phyloP scores from a whole-genome alignment of 2,797 vertebrate genomes.

The Lacerta agilis region DNA sequence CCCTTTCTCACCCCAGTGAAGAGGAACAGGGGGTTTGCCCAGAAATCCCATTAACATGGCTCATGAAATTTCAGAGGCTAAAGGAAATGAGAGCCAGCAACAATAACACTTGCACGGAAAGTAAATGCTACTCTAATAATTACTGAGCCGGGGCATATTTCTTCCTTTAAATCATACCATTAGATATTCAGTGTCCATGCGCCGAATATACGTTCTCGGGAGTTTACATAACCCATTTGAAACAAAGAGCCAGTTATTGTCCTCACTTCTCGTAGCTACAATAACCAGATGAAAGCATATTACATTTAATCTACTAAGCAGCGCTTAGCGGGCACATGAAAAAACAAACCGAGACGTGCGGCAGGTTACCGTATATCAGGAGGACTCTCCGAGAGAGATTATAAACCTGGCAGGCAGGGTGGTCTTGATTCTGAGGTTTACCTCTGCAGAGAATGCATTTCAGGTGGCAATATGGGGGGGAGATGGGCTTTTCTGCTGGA shows the following conservation, averaged over 20 bases:
- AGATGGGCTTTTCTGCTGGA: background rate
- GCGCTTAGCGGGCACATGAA: background rate
- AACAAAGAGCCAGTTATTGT: constrained; percentile 31
- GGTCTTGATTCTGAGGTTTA: background rate
- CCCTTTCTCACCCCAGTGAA: constrained; percentile 25
- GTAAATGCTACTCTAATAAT: background rate
- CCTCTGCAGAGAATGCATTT: constrained; percentile 17
- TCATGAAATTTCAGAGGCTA: constrained; percentile 36
- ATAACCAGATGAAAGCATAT: constrained; percentile 12
- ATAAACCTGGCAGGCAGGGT: fast-evolving
- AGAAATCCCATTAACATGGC: background rate
- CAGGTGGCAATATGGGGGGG: background rate
- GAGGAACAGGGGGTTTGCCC: background rate
- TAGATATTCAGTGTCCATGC: constrained; percentile 16
- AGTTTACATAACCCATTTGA: constrained; percentile 20
- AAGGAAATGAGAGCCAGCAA: constrained; percentile 16
- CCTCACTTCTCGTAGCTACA: background rate
- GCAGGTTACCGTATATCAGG: background rate
- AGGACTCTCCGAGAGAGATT: background rate
- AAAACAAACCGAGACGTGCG: background rate
- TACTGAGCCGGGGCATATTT: background rate
- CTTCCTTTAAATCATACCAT: constrained; percentile 34
- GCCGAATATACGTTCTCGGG: background rate
- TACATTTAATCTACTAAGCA: background rate
- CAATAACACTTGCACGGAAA: constrained; percentile 19